Evolutionary conservation across 1,140 invertebrate species (phyloP), one percentile per base, ranked within the genome.

Genomic region (Drosophila subpulchrella): DNA sequence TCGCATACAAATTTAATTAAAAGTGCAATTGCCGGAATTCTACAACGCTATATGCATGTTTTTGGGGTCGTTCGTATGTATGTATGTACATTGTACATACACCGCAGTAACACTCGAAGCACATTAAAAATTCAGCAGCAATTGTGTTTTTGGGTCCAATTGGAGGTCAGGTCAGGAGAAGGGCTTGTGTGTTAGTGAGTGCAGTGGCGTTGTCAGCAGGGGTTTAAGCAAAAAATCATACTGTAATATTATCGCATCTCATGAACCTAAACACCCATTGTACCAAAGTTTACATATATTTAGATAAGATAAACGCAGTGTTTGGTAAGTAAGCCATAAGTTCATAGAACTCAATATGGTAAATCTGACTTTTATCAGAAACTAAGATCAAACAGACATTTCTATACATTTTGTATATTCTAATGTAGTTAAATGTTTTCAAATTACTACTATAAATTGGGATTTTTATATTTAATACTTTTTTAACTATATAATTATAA

Each of bases 61-160:
- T 20, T 50, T 20, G 30, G 12, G 39, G n/a, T 34, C 32, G 32
- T 34, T 34, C 47, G 24, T 46, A n/a, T 36, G 34, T 20, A 38
- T 46, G 50, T 39, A 17, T 51, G 15, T 59, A 15, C 11, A 24
- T 24, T 51, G 15, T 59, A 15, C 11, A 24, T 24, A 63, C 17
- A 53, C 59, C 56, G 66, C 73, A 77, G 62, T 58, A 73, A 59
- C 79, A 74, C 75, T 66, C 41, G 57, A 32, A 68, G 71, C 36
- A 60, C 80, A 84, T 84, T 84, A 63, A 80, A 84, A 85, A 85
- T 85, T 61, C 77, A 85, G 56, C 77, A 56, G 78, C 76, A 84
- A 84, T 77, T 84, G 76, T 83, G 76, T 79, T 78, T 71, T 76
- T 38, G 65, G 65, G 32, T 85, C 53, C 77, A 81, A 66, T 85